phyloP scores from a whole-genome alignment of 2,113 vertebrate genomes.

The Bagarius yarrelli region DNA sequence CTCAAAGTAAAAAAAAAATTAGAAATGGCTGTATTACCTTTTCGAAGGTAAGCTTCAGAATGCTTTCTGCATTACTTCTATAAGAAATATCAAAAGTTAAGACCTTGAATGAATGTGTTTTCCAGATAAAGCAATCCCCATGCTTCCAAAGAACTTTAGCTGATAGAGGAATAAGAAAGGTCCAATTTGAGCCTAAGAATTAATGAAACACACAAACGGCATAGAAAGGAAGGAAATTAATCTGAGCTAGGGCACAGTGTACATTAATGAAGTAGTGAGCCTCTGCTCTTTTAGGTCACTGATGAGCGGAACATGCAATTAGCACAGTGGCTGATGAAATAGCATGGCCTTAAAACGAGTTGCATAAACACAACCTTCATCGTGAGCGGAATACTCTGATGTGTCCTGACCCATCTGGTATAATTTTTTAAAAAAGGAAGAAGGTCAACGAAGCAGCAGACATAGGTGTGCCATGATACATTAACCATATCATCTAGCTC shows the following conservation, averaged over 20 bases:
- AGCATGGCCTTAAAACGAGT: constrained; percentile 38
- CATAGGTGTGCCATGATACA: constrained; percentile 23
- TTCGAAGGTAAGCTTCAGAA: background rate
- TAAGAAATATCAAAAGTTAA: background rate
- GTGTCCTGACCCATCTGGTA: background rate
- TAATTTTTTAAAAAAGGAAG: background rate
- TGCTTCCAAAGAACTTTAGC: constrained; percentile 3
- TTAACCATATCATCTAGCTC: constrained; percentile 40
- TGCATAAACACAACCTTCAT: constrained; percentile 29
- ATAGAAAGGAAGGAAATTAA: constrained; percentile 29
- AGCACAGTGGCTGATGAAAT: constrained; percentile 47
- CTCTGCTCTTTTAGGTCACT: constrained; percentile 48
- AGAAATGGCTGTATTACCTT: background rate
- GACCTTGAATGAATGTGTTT: constrained; percentile 36
- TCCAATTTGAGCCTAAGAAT: background rate
- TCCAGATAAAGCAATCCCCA: constrained; percentile 15
- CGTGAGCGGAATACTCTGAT: background rate
- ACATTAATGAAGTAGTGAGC: constrained; percentile 45
- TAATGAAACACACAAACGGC: constrained; percentile 36
- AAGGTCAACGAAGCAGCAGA: constrained; percentile 15
- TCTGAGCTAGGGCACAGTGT: constrained; percentile 37
- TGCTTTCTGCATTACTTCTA: background rate
- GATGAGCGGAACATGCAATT: constrained; percentile 50
- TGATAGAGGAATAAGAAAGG: background rate
- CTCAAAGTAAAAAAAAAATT: background rate